Base-by-base conservation (phyloP, 2,113 vertebrate genomes). In the Ammospiza caudacuta region DNA sequence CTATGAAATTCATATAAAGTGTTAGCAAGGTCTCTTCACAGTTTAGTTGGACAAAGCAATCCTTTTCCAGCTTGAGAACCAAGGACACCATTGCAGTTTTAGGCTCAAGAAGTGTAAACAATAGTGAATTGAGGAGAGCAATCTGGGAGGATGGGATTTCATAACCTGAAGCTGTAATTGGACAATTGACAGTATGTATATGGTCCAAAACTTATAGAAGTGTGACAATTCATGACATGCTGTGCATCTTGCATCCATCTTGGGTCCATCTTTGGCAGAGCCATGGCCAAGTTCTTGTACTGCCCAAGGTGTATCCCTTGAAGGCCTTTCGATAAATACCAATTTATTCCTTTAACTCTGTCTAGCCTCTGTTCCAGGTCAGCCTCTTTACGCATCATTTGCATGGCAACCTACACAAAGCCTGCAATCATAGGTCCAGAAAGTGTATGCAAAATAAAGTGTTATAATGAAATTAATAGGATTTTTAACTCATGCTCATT, bases 401-500 rank as follows among this genome's bases (percentile, higher is more conserved):
- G 39, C 33, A 73, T 15, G 57, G 49, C 24, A 78, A 51, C 17
- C 43, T 82, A 59, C 15, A 88, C 2, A 15, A 85, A 88, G 35
- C 12, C 49, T 79, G 35, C 16, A 76, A 64, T 24, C 39, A 43
- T 15, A 76, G 43, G 18, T 47, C 20, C 33, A 64, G 62, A 76
- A 90, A 85, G 27, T 14, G 2, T 57, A n/a, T 46, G 44, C 62
- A 61, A 82, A 94, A 70, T 47, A 54, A 51, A 29, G 10, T 58
- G 24, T 69, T 84, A 28, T 33, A 82, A 59, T 12, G 8, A 87
- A 55, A 93, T 75, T 72, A 1, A 39, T 47, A 11, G 33, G 57
- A 61, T 79, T 91, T 91, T 93, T 52, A 87, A 91, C 52, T 76
- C 62, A 62, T 64, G 29, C 9, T 94, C 9, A 39, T 87, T 95